phyloP scores from a whole-genome alignment of 2,113 vertebrate genomes.

The Xenus cinereus region DNA sequence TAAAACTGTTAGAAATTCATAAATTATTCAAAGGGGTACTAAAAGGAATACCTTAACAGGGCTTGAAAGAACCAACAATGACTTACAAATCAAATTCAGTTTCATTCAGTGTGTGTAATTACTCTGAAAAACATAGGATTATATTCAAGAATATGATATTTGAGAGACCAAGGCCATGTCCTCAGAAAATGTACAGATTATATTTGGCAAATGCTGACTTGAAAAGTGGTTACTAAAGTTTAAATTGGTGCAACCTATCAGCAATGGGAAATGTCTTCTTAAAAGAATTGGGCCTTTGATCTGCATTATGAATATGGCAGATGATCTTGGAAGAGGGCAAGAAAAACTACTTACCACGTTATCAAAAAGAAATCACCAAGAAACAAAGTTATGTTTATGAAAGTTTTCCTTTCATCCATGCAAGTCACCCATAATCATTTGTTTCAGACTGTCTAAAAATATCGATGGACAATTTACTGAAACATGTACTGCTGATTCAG shows the following conservation, averaged over 20 bases:
- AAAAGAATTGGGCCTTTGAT: neutral
- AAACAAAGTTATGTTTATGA: neutral
- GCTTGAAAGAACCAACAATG: neutral
- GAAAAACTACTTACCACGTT: neutral
- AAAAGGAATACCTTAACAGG: neutral
- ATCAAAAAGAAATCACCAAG: neutral
- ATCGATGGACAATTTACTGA: neutral
- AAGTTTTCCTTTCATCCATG: neutral
- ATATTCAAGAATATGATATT: neutral
- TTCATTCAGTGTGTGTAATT: neutral
- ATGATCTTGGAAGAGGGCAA: neutral
- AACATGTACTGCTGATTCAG: neutral
- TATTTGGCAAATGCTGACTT: neutral
- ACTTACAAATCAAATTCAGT: neutral
- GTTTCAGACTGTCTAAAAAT: neutral
- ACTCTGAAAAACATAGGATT: neutral
- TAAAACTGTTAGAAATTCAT: neutral
- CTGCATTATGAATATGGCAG: fast-evolving
- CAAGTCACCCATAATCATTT: neutral
- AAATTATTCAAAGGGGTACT: neutral
- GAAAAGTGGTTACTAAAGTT: neutral
- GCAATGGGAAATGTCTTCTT: neutral
- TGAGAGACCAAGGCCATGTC: neutral
- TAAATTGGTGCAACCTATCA: neutral
- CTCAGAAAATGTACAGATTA: neutral